These are phyloP conservation scores for Hybos culiciformis DNA, from an alignment of 2,888 invertebrate species.

Conservation along the genomic window DNA sequence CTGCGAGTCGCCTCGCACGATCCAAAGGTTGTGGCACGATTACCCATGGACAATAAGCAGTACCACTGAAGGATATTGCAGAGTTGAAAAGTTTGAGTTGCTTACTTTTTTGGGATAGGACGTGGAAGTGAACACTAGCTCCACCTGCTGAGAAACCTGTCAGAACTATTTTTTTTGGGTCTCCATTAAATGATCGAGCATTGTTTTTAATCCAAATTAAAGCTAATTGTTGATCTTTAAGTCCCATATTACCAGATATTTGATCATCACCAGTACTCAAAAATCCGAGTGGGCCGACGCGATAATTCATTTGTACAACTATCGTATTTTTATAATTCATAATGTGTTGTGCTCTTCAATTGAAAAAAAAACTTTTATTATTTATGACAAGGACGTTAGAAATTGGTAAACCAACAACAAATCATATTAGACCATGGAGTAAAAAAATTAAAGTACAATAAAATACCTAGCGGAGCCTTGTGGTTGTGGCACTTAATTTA, in stretches of 20 bases:
- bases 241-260: conserved; percentile 56
- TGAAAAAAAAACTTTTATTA: no score
- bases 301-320: conserved; percentile 54
- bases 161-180: conserved; percentile 52
- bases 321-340: conserved; percentile 49
- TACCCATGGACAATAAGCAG: conserved; percentile 48
- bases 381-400: no score
- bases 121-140: conserved; percentile 60
- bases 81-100: conserved; percentile 10
- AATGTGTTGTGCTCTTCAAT: no score
- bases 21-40: conserved; percentile 34
- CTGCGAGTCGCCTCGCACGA: conserved; percentile 47
- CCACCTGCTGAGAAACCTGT: conserved; percentile 61
- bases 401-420: no score
- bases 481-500: no score
- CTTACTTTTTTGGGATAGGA: conserved; percentile 36
- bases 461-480: no score
- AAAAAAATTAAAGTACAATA: no score
- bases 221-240: conserved; percentile 60
- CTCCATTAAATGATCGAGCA: conserved; percentile 56
- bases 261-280: conserved; percentile 56
- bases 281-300: conserved; percentile 62
- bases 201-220: conserved; percentile 55
- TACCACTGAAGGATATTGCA: conserved; percentile 49
- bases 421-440: no score